Evolutionary conservation across 2,113 vertebrate genomes (phyloP).

Genomic region (Dryoscopus gambensis): DNA sequence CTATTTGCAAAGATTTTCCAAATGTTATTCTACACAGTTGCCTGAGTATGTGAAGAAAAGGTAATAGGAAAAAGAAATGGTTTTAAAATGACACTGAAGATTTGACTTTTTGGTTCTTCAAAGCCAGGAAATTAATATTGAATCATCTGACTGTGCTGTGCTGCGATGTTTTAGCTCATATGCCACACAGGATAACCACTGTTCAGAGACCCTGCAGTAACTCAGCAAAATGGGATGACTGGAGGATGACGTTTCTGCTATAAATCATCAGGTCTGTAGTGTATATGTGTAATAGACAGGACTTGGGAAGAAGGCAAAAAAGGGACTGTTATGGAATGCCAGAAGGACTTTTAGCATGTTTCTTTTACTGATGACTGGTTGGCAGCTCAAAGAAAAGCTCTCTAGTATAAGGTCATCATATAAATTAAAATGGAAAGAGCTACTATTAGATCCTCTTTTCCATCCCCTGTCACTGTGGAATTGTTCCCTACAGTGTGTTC

Average conservation of each 20-base stretch:
- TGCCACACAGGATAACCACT: not conserved
- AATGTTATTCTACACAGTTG: not conserved
- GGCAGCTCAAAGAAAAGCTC: not conserved
- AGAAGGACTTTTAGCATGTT: not conserved
- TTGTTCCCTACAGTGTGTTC: conserved; percentile 27
- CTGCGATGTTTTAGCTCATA: not conserved
- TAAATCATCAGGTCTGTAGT: conserved; percentile 39
- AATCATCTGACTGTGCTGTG: not conserved
- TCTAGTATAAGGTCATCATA: not conserved
- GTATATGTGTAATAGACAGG: not conserved
- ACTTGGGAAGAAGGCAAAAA: not conserved
- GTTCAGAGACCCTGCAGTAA: conserved; percentile 7
- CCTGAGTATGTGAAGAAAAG: not conserved
- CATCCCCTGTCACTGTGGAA: conserved; percentile 9
- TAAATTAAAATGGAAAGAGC: conserved; percentile 39
- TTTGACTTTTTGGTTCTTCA: not conserved
- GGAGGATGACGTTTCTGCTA: not conserved
- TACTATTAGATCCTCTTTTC: conserved; percentile 45
- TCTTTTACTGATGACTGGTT: not conserved
- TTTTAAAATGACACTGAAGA: not conserved
- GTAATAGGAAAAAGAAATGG: conserved; percentile 13
- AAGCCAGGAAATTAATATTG: conserved; percentile 20
- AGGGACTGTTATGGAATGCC: not conserved
- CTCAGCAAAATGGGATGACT: conserved; percentile 16
- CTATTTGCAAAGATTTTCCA: conserved; percentile 17